phyloP scores from a whole-genome alignment of 2,113 vertebrate genomes.

The Caretta caretta region DNA sequence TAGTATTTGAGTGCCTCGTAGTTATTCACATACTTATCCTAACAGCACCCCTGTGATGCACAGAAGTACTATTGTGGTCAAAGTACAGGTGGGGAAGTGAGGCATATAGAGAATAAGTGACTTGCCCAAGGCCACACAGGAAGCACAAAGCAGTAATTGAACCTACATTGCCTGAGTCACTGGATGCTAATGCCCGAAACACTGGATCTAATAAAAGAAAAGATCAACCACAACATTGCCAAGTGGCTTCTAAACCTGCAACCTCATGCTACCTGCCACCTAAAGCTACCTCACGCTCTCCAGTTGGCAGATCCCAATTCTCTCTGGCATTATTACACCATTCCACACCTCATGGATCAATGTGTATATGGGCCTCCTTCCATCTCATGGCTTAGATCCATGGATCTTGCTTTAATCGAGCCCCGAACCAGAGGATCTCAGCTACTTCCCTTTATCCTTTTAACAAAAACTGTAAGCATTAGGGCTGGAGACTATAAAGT shows the following conservation, averaged over 20 bases:
- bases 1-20: background rate
- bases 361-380: background rate
- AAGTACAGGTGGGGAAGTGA: background rate
- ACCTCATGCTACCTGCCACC: too few species aligned
- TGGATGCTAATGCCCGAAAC: background rate
- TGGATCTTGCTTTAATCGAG: background rate
- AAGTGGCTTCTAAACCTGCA: background rate
- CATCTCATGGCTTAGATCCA: background rate
- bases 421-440: background rate
- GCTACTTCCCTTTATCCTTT: background rate
- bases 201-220: background rate
- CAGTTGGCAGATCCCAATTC: background rate
- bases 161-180: background rate
- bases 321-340: background rate
- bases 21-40: background rate
- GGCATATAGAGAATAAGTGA: background rate
- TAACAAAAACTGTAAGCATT: fast-evolving
- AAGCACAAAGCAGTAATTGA: background rate
- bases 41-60: fast-evolving
- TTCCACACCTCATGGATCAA: background rate
- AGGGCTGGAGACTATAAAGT: background rate
- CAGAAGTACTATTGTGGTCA: background rate
- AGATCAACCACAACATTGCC: background rate
- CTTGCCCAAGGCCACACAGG: background rate
- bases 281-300: background rate